Base-by-base conservation (phyloP, 2,113 vertebrate genomes). In the Hydrolagus affinis region DNA sequence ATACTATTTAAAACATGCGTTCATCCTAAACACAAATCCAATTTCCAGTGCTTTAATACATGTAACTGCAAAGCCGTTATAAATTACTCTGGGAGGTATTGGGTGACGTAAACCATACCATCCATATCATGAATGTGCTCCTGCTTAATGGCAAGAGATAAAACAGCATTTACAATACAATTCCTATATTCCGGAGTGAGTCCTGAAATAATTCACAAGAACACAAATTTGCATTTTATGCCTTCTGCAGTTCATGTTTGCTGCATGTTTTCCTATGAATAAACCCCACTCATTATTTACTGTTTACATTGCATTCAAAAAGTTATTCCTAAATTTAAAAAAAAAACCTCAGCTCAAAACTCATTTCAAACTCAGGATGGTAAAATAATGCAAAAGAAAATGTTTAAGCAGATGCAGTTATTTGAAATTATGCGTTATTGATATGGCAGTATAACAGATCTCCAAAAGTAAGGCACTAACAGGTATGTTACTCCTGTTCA, bases 41-140 rank as follows among this genome's bases (percentile, higher is more conserved):
- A 95, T 95, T 98, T 98, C 98, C 97, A 98, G 97, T 98, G 97
- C 96, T 97, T 92, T 94, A 95, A 95, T 95, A 95, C 94, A 96
- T 92, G 94, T 92, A 94, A 95, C 92, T 95, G 93, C 95, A 95
- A 94, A 96, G 95, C 94, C 90, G 93, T 94, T 94, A 94, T 94
- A 93, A 94, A 94, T 95, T 95, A 96, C 89, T 94, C 92, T 66
- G 94, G 94, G 96, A 97, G 96, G 95, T 97, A 96, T 96, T 95
- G 94, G 92, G 94, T 95, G 94, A 94, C 90, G 89, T 86, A 91
- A 90, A 91, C 92, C 93, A 93, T 92, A 92, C 90, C 93, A 91
- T 90, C 91, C 90, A 91, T 93, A 91, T 87, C 86, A 89, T 86
- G 89, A 91, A 91, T 90, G 85, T 86, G 90, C 91, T 91, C 92